Conservation (phyloP, 2,113 vertebrate species). For the Aspiorhynchus laticeps region DNA sequence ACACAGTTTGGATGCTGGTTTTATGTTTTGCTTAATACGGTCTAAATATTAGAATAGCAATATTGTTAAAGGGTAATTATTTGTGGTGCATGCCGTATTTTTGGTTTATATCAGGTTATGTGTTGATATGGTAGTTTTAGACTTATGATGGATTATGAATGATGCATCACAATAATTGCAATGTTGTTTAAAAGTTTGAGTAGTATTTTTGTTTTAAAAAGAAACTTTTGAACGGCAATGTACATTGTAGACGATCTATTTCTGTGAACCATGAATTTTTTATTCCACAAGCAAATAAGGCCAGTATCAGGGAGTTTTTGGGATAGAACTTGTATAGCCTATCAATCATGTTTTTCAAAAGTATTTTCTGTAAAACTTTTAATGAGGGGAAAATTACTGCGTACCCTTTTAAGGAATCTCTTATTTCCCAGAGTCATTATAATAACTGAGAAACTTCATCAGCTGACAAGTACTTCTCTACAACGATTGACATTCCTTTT, state of each 20-base stretch:
- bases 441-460: background rate
- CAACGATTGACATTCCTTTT: background rate
- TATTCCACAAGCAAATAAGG: background rate
- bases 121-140: background rate
- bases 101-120: background rate
- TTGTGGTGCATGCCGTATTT: background rate
- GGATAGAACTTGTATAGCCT: background rate
- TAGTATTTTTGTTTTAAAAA: too few species aligned
- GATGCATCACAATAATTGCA: background rate
- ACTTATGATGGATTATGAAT: background rate
- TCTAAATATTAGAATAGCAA: background rate
- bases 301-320: background rate
- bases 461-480: background rate
- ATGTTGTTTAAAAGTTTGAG: too few species aligned
- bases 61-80: background rate
- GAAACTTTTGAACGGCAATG: background rate
- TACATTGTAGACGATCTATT: background rate
- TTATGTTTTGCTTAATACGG: background rate
- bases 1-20: background rate
- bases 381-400: background rate
- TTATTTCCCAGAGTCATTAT: background rate
- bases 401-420: background rate
- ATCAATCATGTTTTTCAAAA: constrained; percentile 19
- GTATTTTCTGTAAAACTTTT: background rate
- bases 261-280: background rate